Conservation (phyloP, 2,797 vertebrate genomes). For the Mormyrops attenuatus region DNA sequence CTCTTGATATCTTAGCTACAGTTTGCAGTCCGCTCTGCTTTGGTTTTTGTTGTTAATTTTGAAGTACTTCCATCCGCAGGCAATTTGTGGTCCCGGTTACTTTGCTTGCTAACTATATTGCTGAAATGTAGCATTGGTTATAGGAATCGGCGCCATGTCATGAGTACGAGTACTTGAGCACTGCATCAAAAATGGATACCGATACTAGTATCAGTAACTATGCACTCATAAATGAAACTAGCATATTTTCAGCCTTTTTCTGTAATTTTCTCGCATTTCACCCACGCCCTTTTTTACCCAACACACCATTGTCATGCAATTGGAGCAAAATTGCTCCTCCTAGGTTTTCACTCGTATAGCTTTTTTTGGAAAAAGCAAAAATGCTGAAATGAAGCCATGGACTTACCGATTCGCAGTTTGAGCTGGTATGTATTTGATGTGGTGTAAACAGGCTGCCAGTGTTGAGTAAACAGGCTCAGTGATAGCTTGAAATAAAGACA, state of each 20-base stretch:
- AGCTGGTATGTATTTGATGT: background rate
- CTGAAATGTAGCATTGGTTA: background rate
- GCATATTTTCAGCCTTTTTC: background rate
- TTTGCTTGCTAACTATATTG: background rate
- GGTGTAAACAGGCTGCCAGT: background rate
- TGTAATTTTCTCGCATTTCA: background rate
- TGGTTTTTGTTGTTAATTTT: background rate
- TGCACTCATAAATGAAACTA: background rate
- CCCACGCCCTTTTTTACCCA: background rate
- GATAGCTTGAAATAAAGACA: background rate
- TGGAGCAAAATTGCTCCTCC: background rate
- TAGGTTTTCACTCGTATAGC: background rate
- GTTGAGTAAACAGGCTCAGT: background rate
- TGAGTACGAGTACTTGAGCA: background rate
- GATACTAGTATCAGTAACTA: background rate
- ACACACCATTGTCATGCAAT: background rate
- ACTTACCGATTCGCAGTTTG: background rate
- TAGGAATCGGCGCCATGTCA: background rate
- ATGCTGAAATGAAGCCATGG: background rate
- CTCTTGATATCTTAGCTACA: background rate
- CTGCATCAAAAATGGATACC: background rate
- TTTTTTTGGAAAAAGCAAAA: background rate
- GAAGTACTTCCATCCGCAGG: background rate
- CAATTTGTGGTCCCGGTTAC: background rate
- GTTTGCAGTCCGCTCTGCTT: background rate